Conservation (phyloP, 2,797 vertebrate species). For the Micrastur ruficollis region DNA sequence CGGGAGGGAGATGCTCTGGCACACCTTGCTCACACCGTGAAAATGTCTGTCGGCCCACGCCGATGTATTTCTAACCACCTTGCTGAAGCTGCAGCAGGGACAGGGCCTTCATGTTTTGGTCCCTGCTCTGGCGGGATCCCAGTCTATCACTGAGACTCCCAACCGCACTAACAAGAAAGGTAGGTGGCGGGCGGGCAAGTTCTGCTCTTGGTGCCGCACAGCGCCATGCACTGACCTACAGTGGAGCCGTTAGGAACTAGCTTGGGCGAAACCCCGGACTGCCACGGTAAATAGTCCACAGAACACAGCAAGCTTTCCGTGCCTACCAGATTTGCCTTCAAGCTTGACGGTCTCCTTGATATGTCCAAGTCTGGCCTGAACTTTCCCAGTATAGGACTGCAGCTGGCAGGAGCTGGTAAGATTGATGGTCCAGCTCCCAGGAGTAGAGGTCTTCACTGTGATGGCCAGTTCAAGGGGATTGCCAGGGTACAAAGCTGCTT, state of each 20-base stretch:
- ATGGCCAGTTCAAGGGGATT: conserved; percentile 56
- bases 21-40: accelerated
- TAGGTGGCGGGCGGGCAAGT: background rate
- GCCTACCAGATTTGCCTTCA: conserved; percentile 58
- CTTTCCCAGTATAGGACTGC: conserved; percentile 68
- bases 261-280: background rate
- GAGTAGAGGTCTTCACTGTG: conserved; percentile 9
- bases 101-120: background rate
- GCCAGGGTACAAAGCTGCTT: conserved; percentile 50
- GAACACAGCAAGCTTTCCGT: background rate
- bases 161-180: background rate
- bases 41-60: background rate
- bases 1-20: background rate
- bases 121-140: background rate
- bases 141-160: background rate
- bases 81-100: background rate
- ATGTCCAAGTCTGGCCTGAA: conserved; percentile 45
- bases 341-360: conserved; percentile 43
- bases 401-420: conserved; percentile 62
- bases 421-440: conserved; percentile 29
- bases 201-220: background rate
- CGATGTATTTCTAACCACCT: background rate
- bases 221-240: background rate
- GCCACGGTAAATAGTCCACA: background rate
- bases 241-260: background rate